Percentiles rank a stretch among this genome's conserved stretches.
These are phyloP conservation scores for Neelides sp. DNA, from an alignment of 1,140 invertebrate genomes.

Conservation along the genomic window DNA sequence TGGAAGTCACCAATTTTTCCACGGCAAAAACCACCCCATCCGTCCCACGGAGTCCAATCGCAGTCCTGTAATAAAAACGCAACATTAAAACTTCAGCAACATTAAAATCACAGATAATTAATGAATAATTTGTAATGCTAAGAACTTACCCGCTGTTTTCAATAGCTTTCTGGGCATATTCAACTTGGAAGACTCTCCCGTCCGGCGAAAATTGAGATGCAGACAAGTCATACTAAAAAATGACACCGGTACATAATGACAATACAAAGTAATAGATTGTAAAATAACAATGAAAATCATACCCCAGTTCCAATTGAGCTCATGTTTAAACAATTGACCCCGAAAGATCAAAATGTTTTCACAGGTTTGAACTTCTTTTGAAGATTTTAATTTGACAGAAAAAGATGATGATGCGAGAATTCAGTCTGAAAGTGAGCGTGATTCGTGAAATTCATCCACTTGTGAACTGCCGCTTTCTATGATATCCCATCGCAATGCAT, in stretches of 20 bases:
- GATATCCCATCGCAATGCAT: too few relatives aligned
- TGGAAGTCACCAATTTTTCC: conserved; percentile 94
- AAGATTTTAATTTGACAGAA: too few relatives aligned
- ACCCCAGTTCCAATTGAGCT: conserved; percentile 92
- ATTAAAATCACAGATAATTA: background rate
- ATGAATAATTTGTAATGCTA: background rate
- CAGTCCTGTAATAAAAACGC: conserved; percentile 50
- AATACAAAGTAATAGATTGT: too few relatives aligned
- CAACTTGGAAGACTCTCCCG: conserved; percentile 96
- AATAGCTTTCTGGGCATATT: conserved; percentile 98
- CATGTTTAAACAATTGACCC: conserved; percentile 54
- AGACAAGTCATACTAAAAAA: conserved; percentile 87
- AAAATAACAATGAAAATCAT: conserved; percentile 46
- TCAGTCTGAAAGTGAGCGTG: too few relatives aligned
- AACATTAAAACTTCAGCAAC: background rate
- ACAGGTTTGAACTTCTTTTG: too few relatives aligned
- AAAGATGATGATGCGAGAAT: too few relatives aligned
- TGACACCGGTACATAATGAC: too few relatives aligned
- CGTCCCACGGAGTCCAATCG: conserved; percentile 83
- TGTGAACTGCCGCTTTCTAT: too few relatives aligned
- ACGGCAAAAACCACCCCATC: conserved; percentile 95
- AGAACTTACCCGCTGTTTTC: conserved; percentile 83
- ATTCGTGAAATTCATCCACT: too few relatives aligned
- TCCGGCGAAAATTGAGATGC: conserved; percentile 99
- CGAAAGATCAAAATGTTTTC: too few relatives aligned